phyloP scores from a whole-genome alignment of 2,797 vertebrate genomes.

The Sebastes wilsoni region DNA sequence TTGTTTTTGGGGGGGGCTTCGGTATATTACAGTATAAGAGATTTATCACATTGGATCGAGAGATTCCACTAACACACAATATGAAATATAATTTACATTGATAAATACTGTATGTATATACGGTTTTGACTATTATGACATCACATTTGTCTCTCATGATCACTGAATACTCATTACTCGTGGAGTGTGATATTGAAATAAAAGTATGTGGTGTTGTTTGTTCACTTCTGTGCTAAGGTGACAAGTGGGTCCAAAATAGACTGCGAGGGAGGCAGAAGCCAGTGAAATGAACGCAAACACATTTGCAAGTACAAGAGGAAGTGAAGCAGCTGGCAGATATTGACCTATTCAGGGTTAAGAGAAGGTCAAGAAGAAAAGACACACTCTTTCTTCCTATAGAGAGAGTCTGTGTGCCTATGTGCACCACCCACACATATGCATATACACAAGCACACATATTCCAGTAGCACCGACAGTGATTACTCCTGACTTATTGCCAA shows the following conservation, averaged over 20 bases:
- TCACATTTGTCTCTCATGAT: background rate
- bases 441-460: background rate
- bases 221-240: slow-evolving; percentile 12
- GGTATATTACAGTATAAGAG: background rate
- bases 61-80: background rate
- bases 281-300: slow-evolving; percentile 31
- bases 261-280: background rate
- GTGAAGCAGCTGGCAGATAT: slow-evolving; percentile 50
- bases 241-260: slow-evolving; percentile 21
- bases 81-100: background rate
- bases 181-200: background rate
- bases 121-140: background rate
- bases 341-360: slow-evolving; percentile 51
- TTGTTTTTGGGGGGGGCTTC: background rate
- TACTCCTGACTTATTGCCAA: background rate
- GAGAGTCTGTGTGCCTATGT: background rate
- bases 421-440: background rate
- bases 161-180: background rate
- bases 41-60: background rate
- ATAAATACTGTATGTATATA: no score
- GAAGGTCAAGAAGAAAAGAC: slow-evolving; percentile 41
- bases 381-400: background rate
- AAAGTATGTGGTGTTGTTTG: background rate
- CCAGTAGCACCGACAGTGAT: background rate
- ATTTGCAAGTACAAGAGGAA: slow-evolving; percentile 9